Conservation (phyloP, 2,888 invertebrate species). For the Iselma pallidipennis region DNA sequence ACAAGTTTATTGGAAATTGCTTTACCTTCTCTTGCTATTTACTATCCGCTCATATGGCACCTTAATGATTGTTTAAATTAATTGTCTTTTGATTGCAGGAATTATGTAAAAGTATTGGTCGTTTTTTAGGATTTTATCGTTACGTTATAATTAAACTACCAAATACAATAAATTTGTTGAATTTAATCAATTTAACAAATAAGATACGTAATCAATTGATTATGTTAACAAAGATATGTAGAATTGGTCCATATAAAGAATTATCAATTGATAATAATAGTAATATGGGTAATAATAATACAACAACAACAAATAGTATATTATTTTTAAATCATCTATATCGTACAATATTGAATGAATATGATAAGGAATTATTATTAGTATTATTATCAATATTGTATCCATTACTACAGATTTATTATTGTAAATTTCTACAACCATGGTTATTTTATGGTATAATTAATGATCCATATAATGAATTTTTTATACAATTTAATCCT, state of each 20-base stretch:
- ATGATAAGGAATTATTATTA: slow-evolving; percentile 60
- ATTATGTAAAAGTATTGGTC: slow-evolving; percentile 64
- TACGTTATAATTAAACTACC: slow-evolving; percentile 50
- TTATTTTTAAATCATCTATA: slow-evolving; percentile 69
- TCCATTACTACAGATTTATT: slow-evolving; percentile 53
- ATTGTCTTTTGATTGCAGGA: slow-evolving; percentile 56
- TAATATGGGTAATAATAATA: slow-evolving; percentile 6
- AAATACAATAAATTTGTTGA: slow-evolving; percentile 41
- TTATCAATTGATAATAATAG: slow-evolving; percentile 4
- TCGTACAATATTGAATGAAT: slow-evolving; percentile 63
- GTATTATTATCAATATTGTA: slow-evolving; percentile 59
- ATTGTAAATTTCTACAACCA: slow-evolving; percentile 70
- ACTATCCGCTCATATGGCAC: too few species aligned
- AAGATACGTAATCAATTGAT: slow-evolving; percentile 60
- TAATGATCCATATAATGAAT: slow-evolving; percentile 80
- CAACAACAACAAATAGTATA: slow-evolving; percentile 57
- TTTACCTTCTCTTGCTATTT: too few species aligned
- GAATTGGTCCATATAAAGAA: slow-evolving; percentile 52
- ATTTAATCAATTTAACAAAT: slow-evolving; percentile 54
- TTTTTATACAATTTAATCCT: slow-evolving; percentile 75
- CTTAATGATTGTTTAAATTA: too few species aligned
- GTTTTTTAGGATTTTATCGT: slow-evolving; percentile 65
- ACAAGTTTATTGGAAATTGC: not conserved
- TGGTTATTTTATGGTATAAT: slow-evolving; percentile 87
- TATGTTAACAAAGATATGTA: slow-evolving; percentile 61